Conservation (phyloP, 1,140 invertebrate genomes). For the Littorina saxatilis region DNA sequence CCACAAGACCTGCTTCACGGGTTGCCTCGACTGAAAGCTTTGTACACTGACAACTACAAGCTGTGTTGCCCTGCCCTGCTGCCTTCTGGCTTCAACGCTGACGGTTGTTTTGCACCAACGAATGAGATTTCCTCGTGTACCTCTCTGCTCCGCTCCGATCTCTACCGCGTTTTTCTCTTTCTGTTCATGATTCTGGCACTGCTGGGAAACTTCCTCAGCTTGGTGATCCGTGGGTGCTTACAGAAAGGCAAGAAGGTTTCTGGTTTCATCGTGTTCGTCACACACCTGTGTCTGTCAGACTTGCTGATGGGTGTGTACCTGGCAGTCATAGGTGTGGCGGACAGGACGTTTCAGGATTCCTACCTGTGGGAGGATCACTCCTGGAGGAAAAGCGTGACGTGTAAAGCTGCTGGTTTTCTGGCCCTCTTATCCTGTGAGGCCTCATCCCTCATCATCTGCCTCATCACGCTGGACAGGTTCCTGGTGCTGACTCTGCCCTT, state of each 20-base stretch:
- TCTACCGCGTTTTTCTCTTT: slow-evolving; percentile 55
- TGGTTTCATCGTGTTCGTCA: slow-evolving; percentile 55
- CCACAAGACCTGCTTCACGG: neutral
- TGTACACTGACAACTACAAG: too few relatives aligned
- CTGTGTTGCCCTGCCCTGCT: slow-evolving; percentile 52
- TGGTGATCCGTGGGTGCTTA: slow-evolving; percentile 41
- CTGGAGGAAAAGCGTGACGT: slow-evolving; percentile 57
- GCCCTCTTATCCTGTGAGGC: slow-evolving; percentile 53
- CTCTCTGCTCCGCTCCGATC: too few relatives aligned
- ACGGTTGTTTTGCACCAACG: slow-evolving; percentile 50
- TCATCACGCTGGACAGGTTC: too few relatives aligned
- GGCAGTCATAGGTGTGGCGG: slow-evolving; percentile 59
- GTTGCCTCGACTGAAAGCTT: neutral
- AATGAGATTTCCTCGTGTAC: slow-evolving; percentile 60
- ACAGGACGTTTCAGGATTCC: slow-evolving; percentile 43
- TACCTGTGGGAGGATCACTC: slow-evolving; percentile 56
- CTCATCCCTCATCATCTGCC: too few relatives aligned
- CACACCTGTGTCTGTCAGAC: slow-evolving; percentile 64
- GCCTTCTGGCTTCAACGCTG: slow-evolving; percentile 31
- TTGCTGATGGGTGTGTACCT: slow-evolving; percentile 71
- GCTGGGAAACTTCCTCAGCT: slow-evolving; percentile 52
- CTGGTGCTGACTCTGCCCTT: slow-evolving; percentile 59
- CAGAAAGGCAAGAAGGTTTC: slow-evolving; percentile 14
- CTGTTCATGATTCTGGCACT: slow-evolving; percentile 49
- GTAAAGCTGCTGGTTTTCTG: slow-evolving; percentile 64